Evolutionary conservation across 1,140 invertebrate genomes (phyloP).

Genomic region (Zophobas atratus): DNA sequence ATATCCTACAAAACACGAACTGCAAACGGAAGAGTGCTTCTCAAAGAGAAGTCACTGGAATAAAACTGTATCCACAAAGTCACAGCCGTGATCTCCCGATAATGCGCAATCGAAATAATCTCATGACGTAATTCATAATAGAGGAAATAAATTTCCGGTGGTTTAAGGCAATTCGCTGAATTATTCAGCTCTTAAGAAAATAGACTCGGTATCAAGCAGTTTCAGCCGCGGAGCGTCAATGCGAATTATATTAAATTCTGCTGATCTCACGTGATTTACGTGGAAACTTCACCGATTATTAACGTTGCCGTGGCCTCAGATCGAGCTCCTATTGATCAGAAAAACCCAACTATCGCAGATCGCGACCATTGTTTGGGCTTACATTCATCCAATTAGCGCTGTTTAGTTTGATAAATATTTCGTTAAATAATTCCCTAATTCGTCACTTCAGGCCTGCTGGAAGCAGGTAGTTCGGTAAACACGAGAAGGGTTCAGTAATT

Average conservation of each 20-base stretch:
- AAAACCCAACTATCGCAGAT: neutral
- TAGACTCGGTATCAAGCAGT: constrained; percentile 38
- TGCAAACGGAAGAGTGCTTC: neutral
- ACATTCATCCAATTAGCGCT: constrained; percentile 15
- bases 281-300: constrained; percentile 39
- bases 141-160: constrained; percentile 39
- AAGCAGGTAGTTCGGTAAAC: constrained; percentile 36
- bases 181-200: constrained; percentile 36
- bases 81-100: constrained; percentile 1
- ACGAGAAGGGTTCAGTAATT: constrained; percentile 33
- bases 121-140: constrained; percentile 25
- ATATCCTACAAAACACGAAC: constrained; percentile 14
- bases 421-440: constrained; percentile 33
- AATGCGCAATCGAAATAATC: constrained; percentile 24
- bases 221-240: constrained; percentile 37
- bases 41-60: neutral
- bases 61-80: constrained; percentile 20
- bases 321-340: constrained; percentile 8
- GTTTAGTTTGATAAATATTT: constrained; percentile 22
- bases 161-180: constrained; percentile 33
- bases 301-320: constrained; percentile 6
- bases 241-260: constrained; percentile 32
- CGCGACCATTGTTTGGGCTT: neutral
- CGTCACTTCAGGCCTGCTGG: constrained; percentile 12
- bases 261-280: constrained; percentile 41